Base-by-base conservation (phyloP, 2,113 vertebrate genomes). In the Rhinoderma darwinii region DNA sequence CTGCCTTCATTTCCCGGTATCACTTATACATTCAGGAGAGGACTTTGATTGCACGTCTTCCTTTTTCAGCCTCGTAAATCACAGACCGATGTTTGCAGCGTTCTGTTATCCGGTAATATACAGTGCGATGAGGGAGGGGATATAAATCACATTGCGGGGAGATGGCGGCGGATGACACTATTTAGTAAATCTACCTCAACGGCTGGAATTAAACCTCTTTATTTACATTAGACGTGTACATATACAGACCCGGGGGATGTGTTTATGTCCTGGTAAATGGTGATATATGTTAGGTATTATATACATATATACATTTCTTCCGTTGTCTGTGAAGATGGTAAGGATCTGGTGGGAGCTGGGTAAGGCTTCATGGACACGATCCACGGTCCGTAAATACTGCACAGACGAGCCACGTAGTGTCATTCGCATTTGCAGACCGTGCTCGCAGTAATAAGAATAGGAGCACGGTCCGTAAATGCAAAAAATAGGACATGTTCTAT, bases 111-210 rank as follows among this genome's bases (percentile, higher is more conserved):
- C 68, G 1, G 68, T 41, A 72, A 72, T 72, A 72, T 72, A 72
- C 68, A 41, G 68, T 41, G 68, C 37, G 8, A 41, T 72, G 68
- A 72, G 68, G 68, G 68, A 72, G 68, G 35, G 18, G 35, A 25
- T 41, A 72, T 72, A 72, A 72, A 72, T 72, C 68, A 72, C 68
- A 20, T 18, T 37, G 63, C 32, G 68, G 37, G 68, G 37, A 72
- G 20, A 72, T 5, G 32, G 63, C 63, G 15, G 14, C 7, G 63
- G 30, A 41, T 72, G 68, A 72, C 68, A 72, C 68, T 25, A 25
- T 15, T 70, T 22, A 39, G 66, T 70, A 70, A 37, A 70, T 70
- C 20, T 70, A 70, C 66, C 66, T 5, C 6, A 1, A 70, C 66
- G 17, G 1, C 66, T 22, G 1, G 63, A 68, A 68, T 68, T 68